Base-by-base conservation (phyloP, 2,888 invertebrate species). In the Tupiocoris notatus region DNA sequence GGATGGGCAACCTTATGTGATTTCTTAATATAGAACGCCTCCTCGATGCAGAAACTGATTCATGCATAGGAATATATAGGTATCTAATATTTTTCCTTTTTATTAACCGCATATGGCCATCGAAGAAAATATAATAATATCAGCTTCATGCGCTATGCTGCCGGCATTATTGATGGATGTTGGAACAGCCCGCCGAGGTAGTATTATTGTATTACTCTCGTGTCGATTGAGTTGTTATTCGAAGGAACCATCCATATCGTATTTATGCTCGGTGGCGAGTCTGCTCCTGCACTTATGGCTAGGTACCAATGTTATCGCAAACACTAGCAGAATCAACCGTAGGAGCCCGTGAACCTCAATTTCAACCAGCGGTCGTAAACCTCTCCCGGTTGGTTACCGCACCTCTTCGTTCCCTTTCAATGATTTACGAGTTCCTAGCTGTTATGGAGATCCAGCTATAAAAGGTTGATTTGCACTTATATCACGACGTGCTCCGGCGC, bases 401-500 rank as follows among this genome's bases (percentile, higher is more conserved):
- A 70, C 70, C 58, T 70, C 59, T 70, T 70, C 70, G 58, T 58
- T 54, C 70, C 70, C 22, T 24, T 20, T 9, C 25, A 62, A 73
- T 75, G 75, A 75, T 75, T 75, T 75, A 75, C 75, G 75, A 58
- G 75, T 25, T 64, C 75, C 65, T 64, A 56, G 58, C 75, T 75
- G 75, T 75, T 75, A 75, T 75, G 75, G 75, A 75, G 75, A 75
- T 75, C 75, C 24, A 39, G 75, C 65, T 75, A 75, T 75, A 75
- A 75, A 75, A 75, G 75, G 75, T 75, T 75, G 75, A 75, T 75
- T 75, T 75, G 75, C 75, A 75, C 75, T 75, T 75, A 75, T 75
- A 75, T 75, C 75, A 75, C 58, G 70, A 70, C 58, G 58, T 70
- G 57, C 58, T 57, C 20, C 58, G 57, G 59, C 70, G 59, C 25